Conservation (phyloP, 2,113 vertebrate species). For the Lophochroa leadbeateri region DNA sequence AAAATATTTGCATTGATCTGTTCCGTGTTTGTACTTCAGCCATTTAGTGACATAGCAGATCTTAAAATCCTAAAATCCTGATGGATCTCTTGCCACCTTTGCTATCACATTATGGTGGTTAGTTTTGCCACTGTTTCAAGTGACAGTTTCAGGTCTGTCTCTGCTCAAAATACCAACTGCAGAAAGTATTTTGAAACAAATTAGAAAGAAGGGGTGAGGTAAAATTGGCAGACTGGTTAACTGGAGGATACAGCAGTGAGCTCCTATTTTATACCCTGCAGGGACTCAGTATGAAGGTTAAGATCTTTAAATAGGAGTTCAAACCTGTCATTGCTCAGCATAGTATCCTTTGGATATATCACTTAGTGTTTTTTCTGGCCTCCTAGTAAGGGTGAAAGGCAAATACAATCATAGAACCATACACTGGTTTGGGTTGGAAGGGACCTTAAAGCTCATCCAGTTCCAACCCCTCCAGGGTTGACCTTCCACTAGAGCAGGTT, state of each 20-base stretch:
- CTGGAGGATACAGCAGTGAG: not conserved
- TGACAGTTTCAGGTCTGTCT: not conserved
- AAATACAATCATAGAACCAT: not conserved
- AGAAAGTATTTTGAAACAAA: not conserved
- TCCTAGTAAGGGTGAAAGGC: not conserved
- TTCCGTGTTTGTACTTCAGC: not conserved
- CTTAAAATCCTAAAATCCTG: not conserved
- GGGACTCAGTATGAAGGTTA: not conserved
- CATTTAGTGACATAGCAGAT: not conserved
- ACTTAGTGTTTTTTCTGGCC: not conserved
- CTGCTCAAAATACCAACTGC: not conserved
- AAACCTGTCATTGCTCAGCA: not conserved
- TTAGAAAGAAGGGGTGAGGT: not conserved
- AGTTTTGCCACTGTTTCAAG: not conserved
- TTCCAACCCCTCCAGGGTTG: not conserved
- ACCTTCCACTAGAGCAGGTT: not conserved
- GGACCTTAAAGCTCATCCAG: not conserved
- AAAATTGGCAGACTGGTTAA: not conserved
- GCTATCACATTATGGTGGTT: accelerated
- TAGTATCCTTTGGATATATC: not conserved
- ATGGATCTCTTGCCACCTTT: not conserved
- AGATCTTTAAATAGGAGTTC: not conserved
- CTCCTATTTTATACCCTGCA: not conserved
- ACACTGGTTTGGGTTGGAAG: not conserved
- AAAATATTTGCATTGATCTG: not conserved